Base-by-base conservation (phyloP, 1,140 invertebrate genomes). In the Mercenaria mercenaria region DNA sequence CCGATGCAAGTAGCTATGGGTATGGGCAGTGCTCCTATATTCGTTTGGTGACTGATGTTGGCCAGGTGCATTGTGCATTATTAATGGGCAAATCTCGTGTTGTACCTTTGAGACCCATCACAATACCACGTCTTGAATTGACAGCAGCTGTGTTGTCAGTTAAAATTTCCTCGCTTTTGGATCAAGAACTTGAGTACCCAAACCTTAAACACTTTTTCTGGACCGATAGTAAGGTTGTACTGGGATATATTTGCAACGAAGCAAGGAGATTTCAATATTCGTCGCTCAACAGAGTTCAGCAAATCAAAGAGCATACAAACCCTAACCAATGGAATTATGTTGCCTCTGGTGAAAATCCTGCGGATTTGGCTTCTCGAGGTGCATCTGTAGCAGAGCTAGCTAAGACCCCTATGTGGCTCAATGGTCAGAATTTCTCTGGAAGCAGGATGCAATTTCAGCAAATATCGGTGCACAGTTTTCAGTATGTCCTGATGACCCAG, bases 21-120 rank as follows among this genome's bases (percentile, higher is more conserved):
- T 92, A 94, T 90, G 92, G 91, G 26, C 72, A 90, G 69, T 91
- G 90, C 18, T 84, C 91, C 13, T 93, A 93, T 79, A 18, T 94
- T 0, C 64, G 92, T 13, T 64, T 90, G 11, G 43, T 85, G 0
- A 89, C 59, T 43, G 59, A 41, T 13, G 64, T 41, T 1, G 43
- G 61, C 4, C 4, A 88, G n/a, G 64, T 90, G 26, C 91, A 92
- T 26, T 90, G 56, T 87, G 52, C 91, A 0, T 74, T 94, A 1
- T 13, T 92, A 2, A 90, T 92, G 47, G 85, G 64, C 1, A 94
- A 94, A 59, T 69, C 89, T n/a, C 43, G 81, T 41, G 92, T 91
- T 0, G 81, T 87, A 0, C 92, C 92, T 32, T 29, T 87, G 18
- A 86, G 81, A 50, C 59, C 32, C 11, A 32, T 91, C 0, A 90